phyloP scores from a whole-genome alignment of 2,888 invertebrate genomes.

The Andrena marginata region DNA sequence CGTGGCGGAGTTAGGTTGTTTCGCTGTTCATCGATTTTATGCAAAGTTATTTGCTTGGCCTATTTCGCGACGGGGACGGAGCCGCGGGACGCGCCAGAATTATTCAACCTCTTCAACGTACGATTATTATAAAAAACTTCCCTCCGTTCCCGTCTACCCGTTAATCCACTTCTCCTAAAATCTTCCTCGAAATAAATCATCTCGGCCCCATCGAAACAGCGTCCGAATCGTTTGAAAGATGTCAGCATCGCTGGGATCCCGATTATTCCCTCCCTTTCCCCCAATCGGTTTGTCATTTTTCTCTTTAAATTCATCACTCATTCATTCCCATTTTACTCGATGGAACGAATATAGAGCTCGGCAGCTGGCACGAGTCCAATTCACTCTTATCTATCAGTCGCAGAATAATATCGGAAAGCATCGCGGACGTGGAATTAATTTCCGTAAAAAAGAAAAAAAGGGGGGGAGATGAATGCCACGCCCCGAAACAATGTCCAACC shows the following conservation, averaged over 20 bases:
- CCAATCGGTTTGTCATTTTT: conserved; percentile 51
- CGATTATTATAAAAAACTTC: conserved; percentile 17
- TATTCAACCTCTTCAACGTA: conserved; percentile 12
- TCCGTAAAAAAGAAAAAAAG: conserved; percentile 24
- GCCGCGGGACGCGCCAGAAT: conserved; percentile 27
- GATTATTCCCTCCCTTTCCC: conserved; percentile 19
- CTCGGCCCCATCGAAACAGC: background rate
- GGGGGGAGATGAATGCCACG: conserved; percentile 34
- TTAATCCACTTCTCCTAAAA: too few relatives aligned
- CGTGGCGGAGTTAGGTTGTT: conserved; percentile 48
- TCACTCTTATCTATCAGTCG: conserved; percentile 68
- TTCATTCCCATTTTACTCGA: conserved; percentile 67
- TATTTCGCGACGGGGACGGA: conserved; percentile 41
- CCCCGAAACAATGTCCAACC: conserved; percentile 40
- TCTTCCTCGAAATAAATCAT: too few relatives aligned
- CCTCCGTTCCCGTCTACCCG: background rate
- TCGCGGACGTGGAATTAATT: conserved; percentile 65
- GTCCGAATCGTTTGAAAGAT: conserved; percentile 38
- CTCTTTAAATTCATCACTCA: conserved; percentile 69
- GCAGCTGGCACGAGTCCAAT: conserved; percentile 68
- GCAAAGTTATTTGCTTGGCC: conserved; percentile 60
- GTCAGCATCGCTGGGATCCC: background rate
- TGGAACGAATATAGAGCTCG: conserved; percentile 61
- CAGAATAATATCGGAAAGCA: conserved; percentile 64
- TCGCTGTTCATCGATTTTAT: conserved; percentile 55